Evolutionary conservation across 2,888 invertebrate species (phyloP).

Genomic region (Ashinkailepas kermadecensis): DNA sequence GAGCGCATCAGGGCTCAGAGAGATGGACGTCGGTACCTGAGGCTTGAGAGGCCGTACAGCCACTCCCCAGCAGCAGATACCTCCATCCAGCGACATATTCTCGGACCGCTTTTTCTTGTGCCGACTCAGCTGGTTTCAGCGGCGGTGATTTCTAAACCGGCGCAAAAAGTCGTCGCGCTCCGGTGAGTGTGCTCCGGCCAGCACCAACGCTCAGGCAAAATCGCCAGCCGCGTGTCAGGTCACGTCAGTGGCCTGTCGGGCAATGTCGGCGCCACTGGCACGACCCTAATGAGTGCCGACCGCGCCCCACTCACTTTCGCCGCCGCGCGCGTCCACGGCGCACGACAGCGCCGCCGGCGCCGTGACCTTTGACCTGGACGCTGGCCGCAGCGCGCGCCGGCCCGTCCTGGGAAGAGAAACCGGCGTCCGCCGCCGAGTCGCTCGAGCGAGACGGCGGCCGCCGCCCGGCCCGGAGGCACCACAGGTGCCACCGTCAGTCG

Average conservation of each 20-base stretch:
- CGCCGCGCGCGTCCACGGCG: not conserved
- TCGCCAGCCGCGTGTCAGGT: not conserved
- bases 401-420: constrained; percentile 7
- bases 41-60: not conserved
- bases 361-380: not conserved
- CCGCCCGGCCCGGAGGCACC: not conserved
- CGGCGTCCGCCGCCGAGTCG: not conserved
- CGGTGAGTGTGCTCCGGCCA: not conserved
- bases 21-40: constrained; percentile 6
- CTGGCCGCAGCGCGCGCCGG: not conserved
- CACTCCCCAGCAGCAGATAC: not conserved
- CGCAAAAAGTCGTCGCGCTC: not conserved
- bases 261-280: not conserved
- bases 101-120: not conserved
- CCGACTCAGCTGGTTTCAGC: not conserved
- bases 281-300: not conserved
- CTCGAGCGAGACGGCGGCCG: not conserved
- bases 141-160: not conserved
- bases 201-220: not conserved
- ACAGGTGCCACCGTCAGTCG: no score
- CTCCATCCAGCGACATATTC: no score
- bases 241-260: not conserved
- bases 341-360: not conserved
- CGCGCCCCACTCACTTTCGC: not conserved
- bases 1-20: no score